phyloP scores from a whole-genome alignment of 92 coral and sea anemone genomes.

The Bergia puertoricense region DNA sequence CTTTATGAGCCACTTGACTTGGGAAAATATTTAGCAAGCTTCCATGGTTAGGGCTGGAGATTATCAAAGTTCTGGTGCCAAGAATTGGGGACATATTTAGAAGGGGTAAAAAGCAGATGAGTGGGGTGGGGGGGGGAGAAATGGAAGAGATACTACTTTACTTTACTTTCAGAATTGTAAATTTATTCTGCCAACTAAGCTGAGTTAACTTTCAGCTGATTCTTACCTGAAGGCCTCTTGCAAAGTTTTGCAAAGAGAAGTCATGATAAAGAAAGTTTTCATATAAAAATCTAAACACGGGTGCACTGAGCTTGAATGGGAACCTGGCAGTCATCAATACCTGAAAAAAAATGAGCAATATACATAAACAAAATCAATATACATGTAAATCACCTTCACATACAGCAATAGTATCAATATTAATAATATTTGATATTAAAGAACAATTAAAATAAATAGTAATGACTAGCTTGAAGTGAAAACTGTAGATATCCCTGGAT shows the following conservation, averaged over 20 bases:
- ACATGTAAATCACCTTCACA: not conserved
- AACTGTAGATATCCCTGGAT: no score
- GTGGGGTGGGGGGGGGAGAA: no score
- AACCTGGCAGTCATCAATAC: conserved; percentile 86
- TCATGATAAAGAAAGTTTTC: conserved; percentile 96
- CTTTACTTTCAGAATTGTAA: no score
- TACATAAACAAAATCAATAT: not conserved
- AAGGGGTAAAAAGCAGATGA: no score
- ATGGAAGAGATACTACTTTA: no score
- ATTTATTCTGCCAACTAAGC: not conserved
- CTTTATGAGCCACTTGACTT: no score
- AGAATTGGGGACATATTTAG: no score
- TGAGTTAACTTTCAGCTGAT: not conserved
- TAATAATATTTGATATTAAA: not conserved
- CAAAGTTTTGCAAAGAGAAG: conserved; percentile 90
- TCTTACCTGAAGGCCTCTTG: conserved; percentile 86
- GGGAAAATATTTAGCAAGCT: no score
- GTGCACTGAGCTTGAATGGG: conserved; percentile 84
- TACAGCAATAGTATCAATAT: not conserved
- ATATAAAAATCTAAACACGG: conserved; percentile 82
- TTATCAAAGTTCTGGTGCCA: no score
- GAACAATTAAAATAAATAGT: no score
- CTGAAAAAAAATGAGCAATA: conserved; percentile 25
- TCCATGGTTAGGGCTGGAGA: no score
- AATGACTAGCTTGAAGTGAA: no score